Conservation (phyloP, 1,140 invertebrate species). For the Oedothorax gibbosus region DNA sequence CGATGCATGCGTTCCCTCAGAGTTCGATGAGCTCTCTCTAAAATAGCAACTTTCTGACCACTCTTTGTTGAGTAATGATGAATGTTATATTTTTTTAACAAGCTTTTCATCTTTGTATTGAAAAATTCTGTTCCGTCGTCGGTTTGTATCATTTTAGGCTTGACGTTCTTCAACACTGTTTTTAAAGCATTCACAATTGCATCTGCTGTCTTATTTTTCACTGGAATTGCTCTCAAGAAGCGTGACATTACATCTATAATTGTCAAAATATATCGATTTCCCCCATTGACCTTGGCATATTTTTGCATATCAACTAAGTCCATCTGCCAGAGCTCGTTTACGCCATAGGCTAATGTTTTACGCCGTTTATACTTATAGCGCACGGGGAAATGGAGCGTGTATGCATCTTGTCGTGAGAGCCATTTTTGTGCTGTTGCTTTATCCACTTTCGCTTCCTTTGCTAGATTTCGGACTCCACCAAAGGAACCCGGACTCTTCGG, state of each 20-base stretch:
- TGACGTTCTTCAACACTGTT: background rate
- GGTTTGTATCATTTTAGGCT: background rate
- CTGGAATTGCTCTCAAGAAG: background rate
- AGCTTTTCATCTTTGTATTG: background rate
- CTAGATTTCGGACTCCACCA: background rate
- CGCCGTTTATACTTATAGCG: background rate
- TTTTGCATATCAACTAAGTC: background rate
- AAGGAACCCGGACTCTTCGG: background rate
- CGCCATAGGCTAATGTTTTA: background rate
- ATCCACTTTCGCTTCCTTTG: background rate
- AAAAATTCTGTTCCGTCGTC: background rate
- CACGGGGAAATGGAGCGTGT: background rate
- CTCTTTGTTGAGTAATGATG: background rate
- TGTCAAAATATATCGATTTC: background rate
- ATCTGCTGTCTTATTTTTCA: background rate
- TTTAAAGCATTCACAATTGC: background rate
- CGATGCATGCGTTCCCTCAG: background rate
- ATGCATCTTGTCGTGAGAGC: background rate
- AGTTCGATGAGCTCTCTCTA: background rate
- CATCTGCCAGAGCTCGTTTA: background rate
- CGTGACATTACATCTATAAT: slow-evolving; percentile 5
- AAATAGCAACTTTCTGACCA: background rate
- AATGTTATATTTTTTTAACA: background rate
- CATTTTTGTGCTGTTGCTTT: background rate
- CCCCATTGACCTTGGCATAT: background rate